Conservation (phyloP, 2,797 vertebrate species). For the Crypturellus tataupa region DNA sequence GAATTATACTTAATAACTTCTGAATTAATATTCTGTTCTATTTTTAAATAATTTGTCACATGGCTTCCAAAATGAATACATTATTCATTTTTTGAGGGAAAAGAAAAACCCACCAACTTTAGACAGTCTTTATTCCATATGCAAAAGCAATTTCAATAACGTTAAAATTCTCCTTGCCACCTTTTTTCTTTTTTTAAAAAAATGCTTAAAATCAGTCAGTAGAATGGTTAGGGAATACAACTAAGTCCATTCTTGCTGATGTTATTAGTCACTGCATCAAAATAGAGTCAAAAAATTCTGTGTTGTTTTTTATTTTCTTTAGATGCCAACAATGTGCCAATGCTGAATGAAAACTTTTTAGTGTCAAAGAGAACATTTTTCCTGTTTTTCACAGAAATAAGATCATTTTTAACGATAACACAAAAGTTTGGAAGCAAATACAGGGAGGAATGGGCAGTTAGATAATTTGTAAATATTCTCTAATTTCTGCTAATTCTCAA, state of each 20-base stretch:
- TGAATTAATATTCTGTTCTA: slow-evolving; percentile 26
- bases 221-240: background rate
- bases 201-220: background rate
- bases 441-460: background rate
- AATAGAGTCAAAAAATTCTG: background rate
- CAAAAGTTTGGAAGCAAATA: background rate
- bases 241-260: background rate
- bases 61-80: background rate
- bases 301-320: too few relatives aligned
- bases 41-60: slow-evolving; percentile 10
- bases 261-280: background rate
- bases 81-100: background rate
- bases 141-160: background rate
- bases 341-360: background rate
- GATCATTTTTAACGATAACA: background rate
- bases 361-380: background rate
- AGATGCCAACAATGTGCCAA: background rate
- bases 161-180: background rate
- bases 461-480: background rate
- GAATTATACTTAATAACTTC: background rate
- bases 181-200: background rate
- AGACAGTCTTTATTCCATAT: background rate
- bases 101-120: background rate
- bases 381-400: background rate
- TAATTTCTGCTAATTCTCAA: background rate